Percentiles rank a stretch among this genome's conserved stretches.
Evolutionary conservation across 35 echinoderm and acorn worm species (phyloP).

Genomic region (Lytechinus pictus): DNA sequence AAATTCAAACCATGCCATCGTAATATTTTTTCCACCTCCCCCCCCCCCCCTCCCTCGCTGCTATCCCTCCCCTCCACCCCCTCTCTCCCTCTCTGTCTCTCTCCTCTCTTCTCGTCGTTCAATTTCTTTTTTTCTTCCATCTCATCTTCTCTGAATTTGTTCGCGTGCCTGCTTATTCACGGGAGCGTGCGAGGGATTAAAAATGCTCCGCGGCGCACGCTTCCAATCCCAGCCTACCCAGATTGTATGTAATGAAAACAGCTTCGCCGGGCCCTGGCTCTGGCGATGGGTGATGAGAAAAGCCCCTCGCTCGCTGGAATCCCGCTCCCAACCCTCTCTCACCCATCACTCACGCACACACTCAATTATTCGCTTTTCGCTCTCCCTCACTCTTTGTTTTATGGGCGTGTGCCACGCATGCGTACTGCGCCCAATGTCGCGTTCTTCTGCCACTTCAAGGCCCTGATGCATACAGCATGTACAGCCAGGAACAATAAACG

Average conservation of each 20-base stretch:
- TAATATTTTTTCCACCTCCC: not conserved
- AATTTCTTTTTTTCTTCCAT: not conserved
- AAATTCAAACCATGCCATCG: not conserved
- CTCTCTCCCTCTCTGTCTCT: not conserved
- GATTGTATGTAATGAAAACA: not conserved
- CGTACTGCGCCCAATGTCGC: not conserved
- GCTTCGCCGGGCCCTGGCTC: not conserved
- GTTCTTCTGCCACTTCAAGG: not conserved
- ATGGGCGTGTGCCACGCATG: slow-evolving; percentile 35
- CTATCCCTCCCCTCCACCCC: not conserved
- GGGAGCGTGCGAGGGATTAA: not conserved
- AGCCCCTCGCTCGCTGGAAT: not conserved
- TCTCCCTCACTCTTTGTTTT: not conserved
- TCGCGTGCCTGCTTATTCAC: not conserved
- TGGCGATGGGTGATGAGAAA: not conserved
- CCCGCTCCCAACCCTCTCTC: not conserved
- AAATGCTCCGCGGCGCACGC: not conserved
- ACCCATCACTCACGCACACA: not conserved
- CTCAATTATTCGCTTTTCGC: not conserved
- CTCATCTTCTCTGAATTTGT: not conserved
- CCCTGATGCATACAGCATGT: not conserved
- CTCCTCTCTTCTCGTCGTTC: not conserved
- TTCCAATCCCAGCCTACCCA: not conserved
- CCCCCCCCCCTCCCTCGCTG: not conserved
- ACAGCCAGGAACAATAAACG: not conserved